These are phyloP conservation scores for Dromius quadrimaculatus DNA, from an alignment of 2,888 invertebrate species.

Conservation along the genomic window DNA sequence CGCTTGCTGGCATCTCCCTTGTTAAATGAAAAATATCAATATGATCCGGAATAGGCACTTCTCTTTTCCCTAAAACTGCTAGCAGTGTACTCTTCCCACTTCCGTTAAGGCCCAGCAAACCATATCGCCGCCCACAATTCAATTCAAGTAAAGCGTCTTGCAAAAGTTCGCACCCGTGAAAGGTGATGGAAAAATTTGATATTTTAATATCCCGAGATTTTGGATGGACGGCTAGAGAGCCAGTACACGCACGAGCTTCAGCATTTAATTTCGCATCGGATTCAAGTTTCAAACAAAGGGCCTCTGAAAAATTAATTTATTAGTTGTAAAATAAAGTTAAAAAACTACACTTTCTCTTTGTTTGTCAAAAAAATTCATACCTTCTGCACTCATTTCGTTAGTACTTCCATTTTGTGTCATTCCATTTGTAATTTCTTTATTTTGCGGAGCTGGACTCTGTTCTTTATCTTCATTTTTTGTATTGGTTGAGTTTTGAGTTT, in stretches of 20 bases:
- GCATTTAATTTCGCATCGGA: conserved; percentile 93
- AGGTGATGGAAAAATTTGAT: conserved; percentile 95
- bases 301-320: conserved; percentile 72
- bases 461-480: conserved; percentile 71
- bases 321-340: neutral
- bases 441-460: conserved; percentile 64
- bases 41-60: conserved; percentile 96
- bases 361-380: conserved; percentile 66
- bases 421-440: conserved; percentile 54
- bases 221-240: conserved; percentile 94
- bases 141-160: conserved; percentile 96
- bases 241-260: conserved; percentile 93
- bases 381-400: conserved; percentile 78
- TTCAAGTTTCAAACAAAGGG: conserved; percentile 87
- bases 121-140: conserved; percentile 97
- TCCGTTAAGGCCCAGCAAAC: conserved; percentile 97
- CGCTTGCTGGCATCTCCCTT: conserved; percentile 98
- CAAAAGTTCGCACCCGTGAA: conserved; percentile 96
- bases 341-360: neutral
- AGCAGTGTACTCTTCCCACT: conserved; percentile 97
- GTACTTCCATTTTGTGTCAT: conserved; percentile 60
- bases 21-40: conserved; percentile 98
- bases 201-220: conserved; percentile 97
- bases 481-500: conserved; percentile 63
- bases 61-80: conserved; percentile 90